These are phyloP conservation scores for Staurois parvus DNA, from an alignment of 2,797 vertebrate species.

Conservation along the genomic window DNA sequence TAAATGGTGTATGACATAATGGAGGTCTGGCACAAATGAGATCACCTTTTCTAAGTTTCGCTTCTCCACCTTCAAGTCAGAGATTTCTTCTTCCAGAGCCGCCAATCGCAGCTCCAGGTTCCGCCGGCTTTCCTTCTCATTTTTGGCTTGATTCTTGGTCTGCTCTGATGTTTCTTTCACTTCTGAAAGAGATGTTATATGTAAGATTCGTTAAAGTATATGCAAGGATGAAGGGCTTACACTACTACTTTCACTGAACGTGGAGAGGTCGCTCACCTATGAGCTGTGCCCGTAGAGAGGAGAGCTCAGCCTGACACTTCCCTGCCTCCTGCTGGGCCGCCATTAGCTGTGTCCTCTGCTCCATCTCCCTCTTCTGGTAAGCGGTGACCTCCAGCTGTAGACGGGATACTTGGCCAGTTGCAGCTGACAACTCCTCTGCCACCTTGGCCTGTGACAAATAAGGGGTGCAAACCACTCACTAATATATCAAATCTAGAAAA, in stretches of 20 bases:
- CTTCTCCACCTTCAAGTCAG: slow-evolving; percentile 86
- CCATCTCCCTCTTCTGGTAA: slow-evolving; percentile 87
- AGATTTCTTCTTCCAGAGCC: slow-evolving; percentile 86
- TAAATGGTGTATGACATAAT: no score
- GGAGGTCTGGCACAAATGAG: no score
- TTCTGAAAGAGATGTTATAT: slow-evolving; percentile 73
- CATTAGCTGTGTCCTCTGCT: slow-evolving; percentile 83
- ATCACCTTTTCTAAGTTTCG: slow-evolving; percentile 85
- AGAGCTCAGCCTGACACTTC: slow-evolving; percentile 69
- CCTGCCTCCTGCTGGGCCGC: slow-evolving; percentile 80
- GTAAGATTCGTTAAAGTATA: neutral
- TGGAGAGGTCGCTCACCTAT: slow-evolving; percentile 75
- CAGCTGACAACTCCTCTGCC: slow-evolving; percentile 85
- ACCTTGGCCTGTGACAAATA: slow-evolving; percentile 81
- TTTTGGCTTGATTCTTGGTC: slow-evolving; percentile 78
- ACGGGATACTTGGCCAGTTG: slow-evolving; percentile 83
- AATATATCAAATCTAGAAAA: no score
- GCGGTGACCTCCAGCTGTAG: slow-evolving; percentile 87
- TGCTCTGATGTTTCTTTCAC: slow-evolving; percentile 82
- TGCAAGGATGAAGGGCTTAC: no score
- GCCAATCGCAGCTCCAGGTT: slow-evolving; percentile 83
- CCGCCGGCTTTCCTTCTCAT: slow-evolving; percentile 88
- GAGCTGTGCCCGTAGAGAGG: slow-evolving; percentile 79
- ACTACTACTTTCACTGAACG: neutral
- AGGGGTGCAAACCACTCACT: neutral